A percentile compares a stretch with the other conserved stretches of the same genome.
These are phyloP conservation scores for Lucilia cuprina DNA, from an alignment of 1,140 invertebrate genomes.

Conservation along the genomic window DNA sequence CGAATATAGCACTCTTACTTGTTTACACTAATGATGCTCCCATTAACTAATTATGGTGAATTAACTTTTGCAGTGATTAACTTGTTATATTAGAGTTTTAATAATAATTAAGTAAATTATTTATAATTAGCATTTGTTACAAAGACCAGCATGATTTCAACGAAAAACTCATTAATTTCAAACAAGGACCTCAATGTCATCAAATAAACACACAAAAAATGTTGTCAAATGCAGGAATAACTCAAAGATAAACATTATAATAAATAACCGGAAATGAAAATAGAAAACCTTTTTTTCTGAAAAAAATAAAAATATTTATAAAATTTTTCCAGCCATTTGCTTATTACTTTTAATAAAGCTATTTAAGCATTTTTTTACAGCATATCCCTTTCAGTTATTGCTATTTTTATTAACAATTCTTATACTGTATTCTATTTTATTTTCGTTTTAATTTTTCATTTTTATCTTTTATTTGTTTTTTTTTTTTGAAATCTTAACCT, in stretches of 20 bases:
- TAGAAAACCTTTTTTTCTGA: too few relatives aligned
- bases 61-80: not conserved
- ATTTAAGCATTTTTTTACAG: not conserved
- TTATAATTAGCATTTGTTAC: not conserved
- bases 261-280: too few relatives aligned
- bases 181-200: not conserved
- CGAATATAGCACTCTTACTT: too few relatives aligned
- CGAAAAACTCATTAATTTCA: not conserved
- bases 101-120: slow-evolving; percentile 22
- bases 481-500: not conserved
- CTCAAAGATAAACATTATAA: too few relatives aligned
- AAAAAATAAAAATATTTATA: too few relatives aligned
- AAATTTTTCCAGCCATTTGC: too few relatives aligned
- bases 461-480: too few relatives aligned
- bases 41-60: slow-evolving; percentile 19
- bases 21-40: not conserved
- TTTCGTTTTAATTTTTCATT: too few relatives aligned
- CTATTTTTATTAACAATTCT: not conserved
- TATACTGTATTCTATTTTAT: not conserved
- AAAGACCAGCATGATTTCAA: too few relatives aligned
- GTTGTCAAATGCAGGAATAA: not conserved
- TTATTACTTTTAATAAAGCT: too few relatives aligned
- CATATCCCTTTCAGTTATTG: not conserved
- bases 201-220: not conserved
- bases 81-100: slow-evolving; percentile 1